A percentile compares a stretch with the other conserved stretches of the same genome.
These are phyloP conservation scores for Lota lota DNA, from an alignment of 2,113 vertebrate genomes.

Conservation along the genomic window DNA sequence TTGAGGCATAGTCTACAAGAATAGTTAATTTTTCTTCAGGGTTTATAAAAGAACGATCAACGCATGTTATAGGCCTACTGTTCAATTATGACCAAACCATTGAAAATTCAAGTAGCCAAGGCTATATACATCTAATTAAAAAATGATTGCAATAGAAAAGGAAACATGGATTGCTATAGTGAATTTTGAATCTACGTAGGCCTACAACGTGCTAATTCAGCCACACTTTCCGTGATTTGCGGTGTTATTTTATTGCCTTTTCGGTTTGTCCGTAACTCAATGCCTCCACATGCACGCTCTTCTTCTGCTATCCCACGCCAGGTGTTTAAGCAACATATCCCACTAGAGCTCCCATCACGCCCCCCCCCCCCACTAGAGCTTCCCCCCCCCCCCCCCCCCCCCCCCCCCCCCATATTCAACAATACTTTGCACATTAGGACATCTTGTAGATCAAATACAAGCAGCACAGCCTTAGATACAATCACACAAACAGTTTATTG, in stretches of 20 bases:
- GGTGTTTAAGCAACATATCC: constrained; percentile 66
- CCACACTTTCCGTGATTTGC: constrained; percentile 43
- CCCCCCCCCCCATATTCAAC: constrained; percentile 52
- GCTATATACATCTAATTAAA: no score
- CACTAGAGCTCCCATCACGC: constrained; percentile 55
- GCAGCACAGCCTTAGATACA: constrained; percentile 24
- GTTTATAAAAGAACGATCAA: no score
- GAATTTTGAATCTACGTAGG: no score
- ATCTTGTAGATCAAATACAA: constrained; percentile 46
- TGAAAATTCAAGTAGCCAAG: no score
- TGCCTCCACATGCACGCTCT: constrained; percentile 19
- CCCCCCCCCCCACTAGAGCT: constrained; percentile 16
- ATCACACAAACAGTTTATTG: constrained; percentile 22
- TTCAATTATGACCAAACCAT: no score
- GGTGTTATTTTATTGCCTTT: constrained; percentile 47
- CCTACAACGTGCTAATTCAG: constrained; percentile 1
- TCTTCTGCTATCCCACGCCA: constrained; percentile 39
- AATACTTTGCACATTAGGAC: constrained; percentile 65
- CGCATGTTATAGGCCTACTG: no score
- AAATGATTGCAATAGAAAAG: no score
- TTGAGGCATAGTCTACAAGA: no score
- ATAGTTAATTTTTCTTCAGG: no score
- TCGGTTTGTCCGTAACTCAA: constrained; percentile 28
- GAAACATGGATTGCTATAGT: no score
- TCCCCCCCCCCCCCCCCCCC: constrained; percentile 22